Percentiles rank a stretch among this genome's conserved stretches.
These are phyloP conservation scores for Cynopterus brachyotis DNA, from an alignment of 2,113 vertebrate genomes.

Conservation along the genomic window DNA sequence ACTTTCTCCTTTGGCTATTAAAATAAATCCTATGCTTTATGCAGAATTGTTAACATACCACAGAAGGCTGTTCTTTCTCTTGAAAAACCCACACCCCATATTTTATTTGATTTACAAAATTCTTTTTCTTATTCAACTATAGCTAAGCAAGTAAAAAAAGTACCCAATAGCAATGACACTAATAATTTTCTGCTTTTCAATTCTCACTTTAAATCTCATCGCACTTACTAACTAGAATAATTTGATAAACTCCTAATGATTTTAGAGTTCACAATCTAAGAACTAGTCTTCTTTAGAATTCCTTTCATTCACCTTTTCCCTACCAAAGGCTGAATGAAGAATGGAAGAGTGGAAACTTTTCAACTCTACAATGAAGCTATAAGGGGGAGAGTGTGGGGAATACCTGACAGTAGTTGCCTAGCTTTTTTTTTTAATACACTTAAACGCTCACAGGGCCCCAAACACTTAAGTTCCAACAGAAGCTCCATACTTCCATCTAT, in stretches of 20 bases:
- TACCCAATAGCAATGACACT: neutral
- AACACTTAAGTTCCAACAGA: neutral
- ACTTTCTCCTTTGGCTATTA: neutral
- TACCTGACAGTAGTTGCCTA: neutral
- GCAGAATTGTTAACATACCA: neutral
- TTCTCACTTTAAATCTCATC: neutral
- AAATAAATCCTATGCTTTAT: neutral
- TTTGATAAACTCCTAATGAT: slow-evolving; percentile 8
- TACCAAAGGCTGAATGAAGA: neutral
- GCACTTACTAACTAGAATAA: neutral
- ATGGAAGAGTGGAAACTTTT: slow-evolving; percentile 12
- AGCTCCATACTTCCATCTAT: neutral
- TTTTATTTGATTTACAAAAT: slow-evolving; percentile 27
- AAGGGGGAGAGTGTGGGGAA: neutral
- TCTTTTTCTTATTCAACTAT: slow-evolving; percentile 4
- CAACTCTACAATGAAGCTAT: slow-evolving; percentile 30
- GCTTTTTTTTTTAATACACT: neutral
- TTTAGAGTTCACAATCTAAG: neutral
- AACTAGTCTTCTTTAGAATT: neutral
- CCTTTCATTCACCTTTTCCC: neutral
- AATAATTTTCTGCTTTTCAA: neutral
- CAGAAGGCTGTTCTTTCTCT: neutral
- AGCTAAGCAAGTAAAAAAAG: slow-evolving; percentile 18
- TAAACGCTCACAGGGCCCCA: neutral
- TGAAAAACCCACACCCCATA: neutral